A percentile compares a stretch with the other conserved stretches of the same genome.
Conservation (phyloP, 1,140 invertebrate species). For the Penaeus chinensis region DNA sequence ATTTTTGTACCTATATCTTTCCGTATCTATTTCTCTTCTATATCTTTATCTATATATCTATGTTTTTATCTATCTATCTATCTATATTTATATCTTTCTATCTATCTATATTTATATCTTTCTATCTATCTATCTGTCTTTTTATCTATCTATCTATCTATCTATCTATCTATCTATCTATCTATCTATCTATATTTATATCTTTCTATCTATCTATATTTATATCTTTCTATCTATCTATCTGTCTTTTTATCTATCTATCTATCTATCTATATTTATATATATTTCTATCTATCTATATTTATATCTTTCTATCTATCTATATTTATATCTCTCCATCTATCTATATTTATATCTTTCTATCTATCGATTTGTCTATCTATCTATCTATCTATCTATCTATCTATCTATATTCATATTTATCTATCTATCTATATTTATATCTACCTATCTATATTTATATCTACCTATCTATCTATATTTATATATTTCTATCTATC, state of each 20-base stretch:
- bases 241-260: not conserved
- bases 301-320: not conserved
- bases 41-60: not conserved
- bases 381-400: not conserved
- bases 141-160: not conserved
- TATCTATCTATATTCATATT: not conserved
- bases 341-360: not conserved
- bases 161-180: not conserved
- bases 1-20: slow-evolving; percentile 1
- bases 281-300: not conserved
- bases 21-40: not conserved
- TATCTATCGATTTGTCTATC: not conserved
- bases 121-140: not conserved
- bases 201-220: too few relatives aligned
- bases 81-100: too few relatives aligned
- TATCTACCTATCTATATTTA: not conserved
- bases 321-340: not conserved
- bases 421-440: not conserved
- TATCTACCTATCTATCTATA: not conserved
- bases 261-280: not conserved
- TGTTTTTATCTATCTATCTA: not conserved
- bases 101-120: not conserved
- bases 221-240: not conserved
- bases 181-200: not conserved
- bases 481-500: not conserved